Evolutionary conservation across 2,797 vertebrate genomes (phyloP).

Genomic region (Girardinus metallicus): DNA sequence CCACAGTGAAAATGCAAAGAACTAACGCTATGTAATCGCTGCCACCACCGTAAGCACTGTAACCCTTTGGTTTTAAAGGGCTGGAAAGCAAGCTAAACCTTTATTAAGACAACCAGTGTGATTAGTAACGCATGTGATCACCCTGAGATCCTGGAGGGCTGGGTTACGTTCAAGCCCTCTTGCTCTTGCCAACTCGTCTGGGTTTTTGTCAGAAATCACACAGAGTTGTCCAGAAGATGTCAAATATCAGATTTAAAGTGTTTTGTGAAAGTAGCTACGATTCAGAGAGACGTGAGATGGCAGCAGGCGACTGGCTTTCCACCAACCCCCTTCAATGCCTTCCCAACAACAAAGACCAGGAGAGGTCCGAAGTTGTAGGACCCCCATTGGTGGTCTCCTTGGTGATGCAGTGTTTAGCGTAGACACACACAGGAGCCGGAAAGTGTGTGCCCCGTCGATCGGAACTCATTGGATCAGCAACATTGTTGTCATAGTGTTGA

Average conservation of each 20-base stretch:
- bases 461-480: conserved; percentile 40
- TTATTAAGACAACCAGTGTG: not conserved
- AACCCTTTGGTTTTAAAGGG: not conserved
- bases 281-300: conserved; percentile 31
- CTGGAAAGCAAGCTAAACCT: not conserved
- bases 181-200: no score
- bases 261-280: not conserved
- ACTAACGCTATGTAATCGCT: not conserved
- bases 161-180: not conserved
- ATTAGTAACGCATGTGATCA: not conserved
- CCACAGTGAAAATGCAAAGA: not conserved
- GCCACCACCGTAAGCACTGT: not conserved
- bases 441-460: conserved; percentile 53
- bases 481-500: conserved; percentile 37
- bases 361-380: conserved; percentile 40
- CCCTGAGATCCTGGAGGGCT: not conserved
- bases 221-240: not conserved
- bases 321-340: not conserved
- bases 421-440: conserved; percentile 63
- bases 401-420: conserved; percentile 64
- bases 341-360: conserved; percentile 3
- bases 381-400: conserved; percentile 57
- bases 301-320: conserved; percentile 22
- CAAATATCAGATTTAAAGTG: not conserved
- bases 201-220: no score